phyloP scores from a whole-genome alignment of 64 coral and sea anemone species.

The Actinia equina region DNA sequence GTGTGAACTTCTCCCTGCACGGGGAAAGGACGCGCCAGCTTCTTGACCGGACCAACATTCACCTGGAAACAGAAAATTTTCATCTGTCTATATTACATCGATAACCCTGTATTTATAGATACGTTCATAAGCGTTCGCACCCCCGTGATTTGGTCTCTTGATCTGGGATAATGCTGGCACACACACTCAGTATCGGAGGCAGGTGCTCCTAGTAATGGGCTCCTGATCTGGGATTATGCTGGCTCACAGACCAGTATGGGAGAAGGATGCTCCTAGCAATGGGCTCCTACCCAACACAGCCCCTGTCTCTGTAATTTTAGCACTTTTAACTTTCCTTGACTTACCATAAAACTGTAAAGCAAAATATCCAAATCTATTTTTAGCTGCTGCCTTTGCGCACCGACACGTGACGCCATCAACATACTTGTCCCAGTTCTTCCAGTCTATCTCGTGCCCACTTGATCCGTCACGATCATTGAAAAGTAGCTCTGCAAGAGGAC shows the following conservation, averaged over 20 bases:
- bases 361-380: constrained; percentile 43
- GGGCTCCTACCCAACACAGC: too few relatives aligned
- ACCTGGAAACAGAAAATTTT: neutral
- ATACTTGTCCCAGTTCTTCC: constrained; percentile 57
- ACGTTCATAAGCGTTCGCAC: too few relatives aligned
- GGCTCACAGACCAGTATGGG: too few relatives aligned
- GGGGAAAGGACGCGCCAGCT: neutral
- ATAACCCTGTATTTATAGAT: too few relatives aligned
- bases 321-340: neutral
- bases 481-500: constrained; percentile 37
- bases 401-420: constrained; percentile 25
- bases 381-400: constrained; percentile 24
- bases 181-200: too few relatives aligned
- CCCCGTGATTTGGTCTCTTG: too few relatives aligned
- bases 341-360: constrained; percentile 56
- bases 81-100: too few relatives aligned
- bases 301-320: too few relatives aligned
- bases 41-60: constrained; percentile 48
- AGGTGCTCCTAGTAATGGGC: too few relatives aligned
- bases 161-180: too few relatives aligned
- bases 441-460: constrained; percentile 37
- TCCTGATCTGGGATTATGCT: too few relatives aligned
- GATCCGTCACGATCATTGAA: constrained; percentile 55
- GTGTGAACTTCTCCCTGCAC: neutral
- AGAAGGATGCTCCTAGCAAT: too few relatives aligned